Evolutionary conservation across 2,113 vertebrate genomes (phyloP).

Genomic region (Cebus imitator): DNA sequence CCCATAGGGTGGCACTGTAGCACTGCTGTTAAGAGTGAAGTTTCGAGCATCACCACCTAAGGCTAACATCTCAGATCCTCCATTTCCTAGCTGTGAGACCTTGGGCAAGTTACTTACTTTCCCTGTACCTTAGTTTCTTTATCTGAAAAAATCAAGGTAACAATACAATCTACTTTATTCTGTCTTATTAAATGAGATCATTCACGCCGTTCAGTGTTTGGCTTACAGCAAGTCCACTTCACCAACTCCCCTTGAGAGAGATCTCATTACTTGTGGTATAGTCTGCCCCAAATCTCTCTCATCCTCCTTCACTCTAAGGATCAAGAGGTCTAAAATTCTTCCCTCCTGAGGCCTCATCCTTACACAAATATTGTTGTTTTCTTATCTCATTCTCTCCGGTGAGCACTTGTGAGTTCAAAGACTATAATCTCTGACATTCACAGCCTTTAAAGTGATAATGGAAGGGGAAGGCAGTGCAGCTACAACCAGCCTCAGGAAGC

Average conservation of each 20-base stretch:
- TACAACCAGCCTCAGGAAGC: no score
- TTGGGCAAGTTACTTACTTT: conserved; percentile 51
- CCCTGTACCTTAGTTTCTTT: conserved; percentile 29
- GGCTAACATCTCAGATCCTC: neutral
- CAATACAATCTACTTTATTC: neutral
- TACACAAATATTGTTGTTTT: neutral
- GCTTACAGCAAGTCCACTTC: neutral
- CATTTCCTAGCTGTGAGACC: conserved; percentile 26
- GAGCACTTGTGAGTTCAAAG: neutral
- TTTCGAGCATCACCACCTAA: neutral
- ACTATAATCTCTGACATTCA: neutral
- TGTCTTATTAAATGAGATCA: neutral
- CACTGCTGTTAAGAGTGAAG: neutral
- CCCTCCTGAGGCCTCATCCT: neutral
- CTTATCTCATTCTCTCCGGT: neutral
- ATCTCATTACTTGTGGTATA: neutral
- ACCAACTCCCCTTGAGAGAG: neutral
- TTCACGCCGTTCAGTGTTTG: neutral
- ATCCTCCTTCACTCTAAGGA: neutral
- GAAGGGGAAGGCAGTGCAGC: neutral
- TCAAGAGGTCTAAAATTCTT: neutral
- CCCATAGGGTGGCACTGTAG: conserved; percentile 65
- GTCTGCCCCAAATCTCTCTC: neutral
- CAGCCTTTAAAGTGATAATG: neutral
- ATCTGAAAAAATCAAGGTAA: neutral